These are phyloP conservation scores for Syngnathoides biaculeatus DNA, from an alignment of 2,113 vertebrate species.

Conservation along the genomic window DNA sequence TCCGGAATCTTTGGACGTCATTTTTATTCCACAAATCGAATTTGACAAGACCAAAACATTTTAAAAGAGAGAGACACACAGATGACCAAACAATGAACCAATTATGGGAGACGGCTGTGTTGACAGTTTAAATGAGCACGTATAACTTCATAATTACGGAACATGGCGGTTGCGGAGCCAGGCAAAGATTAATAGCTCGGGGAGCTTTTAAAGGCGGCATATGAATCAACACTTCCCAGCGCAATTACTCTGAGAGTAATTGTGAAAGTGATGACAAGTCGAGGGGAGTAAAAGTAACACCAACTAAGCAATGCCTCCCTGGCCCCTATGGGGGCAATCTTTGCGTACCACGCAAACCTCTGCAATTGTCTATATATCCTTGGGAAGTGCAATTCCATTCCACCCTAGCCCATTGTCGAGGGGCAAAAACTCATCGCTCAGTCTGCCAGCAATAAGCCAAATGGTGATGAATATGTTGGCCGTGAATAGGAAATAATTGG, in stretches of 20 bases:
- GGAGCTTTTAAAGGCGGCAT: slow-evolving; percentile 11
- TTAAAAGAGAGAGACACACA: slow-evolving; percentile 6
- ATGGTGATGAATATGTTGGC: slow-evolving; percentile 56
- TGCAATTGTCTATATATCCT: slow-evolving; percentile 23
- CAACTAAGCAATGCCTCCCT: slow-evolving; percentile 17
- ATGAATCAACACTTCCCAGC: slow-evolving; percentile 10
- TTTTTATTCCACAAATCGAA: neutral
- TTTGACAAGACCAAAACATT: neutral
- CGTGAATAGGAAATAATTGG: slow-evolving; percentile 70
- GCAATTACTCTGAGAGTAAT: slow-evolving; percentile 25
- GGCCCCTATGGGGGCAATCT: neutral
- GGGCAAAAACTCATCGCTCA: slow-evolving; percentile 34
- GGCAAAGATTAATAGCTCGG: slow-evolving; percentile 35
- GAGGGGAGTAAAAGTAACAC: slow-evolving; percentile 8
- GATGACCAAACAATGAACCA: slow-evolving; percentile 35
- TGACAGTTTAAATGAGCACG: slow-evolving; percentile 49
- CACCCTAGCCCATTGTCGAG: slow-evolving; percentile 27
- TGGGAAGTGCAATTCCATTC: slow-evolving; percentile 31
- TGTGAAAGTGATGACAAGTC: slow-evolving; percentile 31
- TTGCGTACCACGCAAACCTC: slow-evolving; percentile 25
- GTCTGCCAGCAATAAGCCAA: slow-evolving; percentile 39
- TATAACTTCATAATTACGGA: slow-evolving; percentile 38
- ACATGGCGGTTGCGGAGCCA: slow-evolving; percentile 25
- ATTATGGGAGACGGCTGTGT: slow-evolving; percentile 26
- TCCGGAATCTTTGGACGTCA: neutral